These are phyloP conservation scores for Zygaena filipendulae DNA, from an alignment of 2,888 invertebrate genomes.

Conservation along the genomic window DNA sequence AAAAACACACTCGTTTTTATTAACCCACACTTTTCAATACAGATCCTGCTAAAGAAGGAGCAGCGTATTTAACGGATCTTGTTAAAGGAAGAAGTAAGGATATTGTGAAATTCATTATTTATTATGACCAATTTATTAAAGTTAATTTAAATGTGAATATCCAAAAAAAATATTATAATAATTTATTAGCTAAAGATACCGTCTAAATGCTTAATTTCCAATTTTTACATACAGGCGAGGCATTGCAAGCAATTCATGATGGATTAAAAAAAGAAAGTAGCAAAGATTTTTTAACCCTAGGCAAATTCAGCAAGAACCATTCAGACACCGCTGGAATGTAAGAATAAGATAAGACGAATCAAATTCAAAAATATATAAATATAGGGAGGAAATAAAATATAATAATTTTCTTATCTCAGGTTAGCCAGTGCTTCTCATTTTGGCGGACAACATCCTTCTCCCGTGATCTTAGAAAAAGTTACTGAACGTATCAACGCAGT, in stretches of 20 bases:
- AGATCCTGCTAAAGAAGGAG: slow-evolving; percentile 33
- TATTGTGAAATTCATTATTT: no score
- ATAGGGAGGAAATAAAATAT: slow-evolving; percentile 31
- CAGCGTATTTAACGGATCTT: slow-evolving; percentile 31
- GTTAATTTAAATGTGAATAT: not conserved
- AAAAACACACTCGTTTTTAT: no score
- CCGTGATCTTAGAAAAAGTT: slow-evolving; percentile 26
- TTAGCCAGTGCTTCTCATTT: slow-evolving; percentile 26
- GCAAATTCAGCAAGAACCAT: slow-evolving; percentile 30
- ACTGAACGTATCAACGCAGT: slow-evolving; percentile 19
- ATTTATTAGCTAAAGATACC: not conserved
- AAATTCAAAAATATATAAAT: no score
- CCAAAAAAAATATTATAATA: not conserved
- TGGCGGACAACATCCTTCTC: slow-evolving; percentile 23
- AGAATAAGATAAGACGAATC: no score
- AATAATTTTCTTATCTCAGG: slow-evolving; percentile 18
- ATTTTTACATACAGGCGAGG: slow-evolving; percentile 24
- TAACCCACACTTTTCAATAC: no score
- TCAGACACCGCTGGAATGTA: slow-evolving; percentile 29
- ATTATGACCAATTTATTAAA: not conserved
- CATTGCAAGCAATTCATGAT: slow-evolving; percentile 28
- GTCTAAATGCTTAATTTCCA: not conserved
- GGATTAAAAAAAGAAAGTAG: slow-evolving; percentile 25
- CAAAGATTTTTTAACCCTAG: slow-evolving; percentile 29
- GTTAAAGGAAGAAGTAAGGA: slow-evolving; percentile 34